Conservation (phyloP, 2,888 invertebrate genomes). For the Timema podura region DNA sequence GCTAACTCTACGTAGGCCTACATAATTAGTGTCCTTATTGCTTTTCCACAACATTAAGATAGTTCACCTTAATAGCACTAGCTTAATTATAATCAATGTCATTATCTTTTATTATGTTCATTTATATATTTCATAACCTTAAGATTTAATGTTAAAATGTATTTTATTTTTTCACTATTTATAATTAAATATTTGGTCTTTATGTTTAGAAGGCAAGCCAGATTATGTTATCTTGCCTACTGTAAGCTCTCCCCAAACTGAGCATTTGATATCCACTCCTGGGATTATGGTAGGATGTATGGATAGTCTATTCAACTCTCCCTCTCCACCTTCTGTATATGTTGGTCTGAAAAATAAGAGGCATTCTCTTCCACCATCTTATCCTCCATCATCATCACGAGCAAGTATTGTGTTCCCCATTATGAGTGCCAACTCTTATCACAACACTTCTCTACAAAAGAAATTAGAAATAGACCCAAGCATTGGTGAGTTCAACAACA, state of each 20-base stretch:
- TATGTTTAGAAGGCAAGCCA: too few species aligned
- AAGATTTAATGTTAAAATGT: too few species aligned
- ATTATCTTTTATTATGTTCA: too few species aligned
- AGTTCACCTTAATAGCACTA: too few species aligned
- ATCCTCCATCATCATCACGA: constrained; percentile 63
- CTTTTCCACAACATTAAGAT: too few species aligned
- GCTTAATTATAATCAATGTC: too few species aligned
- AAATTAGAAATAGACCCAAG: constrained; percentile 26
- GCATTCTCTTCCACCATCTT: constrained; percentile 47
- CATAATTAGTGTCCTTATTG: too few species aligned
- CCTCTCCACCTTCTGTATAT: constrained; percentile 25
- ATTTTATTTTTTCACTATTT: too few species aligned
- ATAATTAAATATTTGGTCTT: too few species aligned
- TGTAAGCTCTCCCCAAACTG: constrained; percentile 15
- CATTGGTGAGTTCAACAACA: constrained; percentile 18
- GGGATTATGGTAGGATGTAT: constrained; percentile 46
- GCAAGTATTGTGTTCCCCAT: constrained; percentile 74
- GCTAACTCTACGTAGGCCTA: too few species aligned
- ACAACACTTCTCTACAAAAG: constrained; percentile 16
- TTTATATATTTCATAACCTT: too few species aligned
- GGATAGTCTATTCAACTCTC: constrained; percentile 36
- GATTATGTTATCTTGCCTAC: constrained; percentile 22
- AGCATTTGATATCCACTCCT: constrained; percentile 23
- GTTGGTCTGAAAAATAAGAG: constrained; percentile 37
- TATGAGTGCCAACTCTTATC: constrained; percentile 45